Conservation (phyloP, 1,140 invertebrate genomes). For the Druon quercuslanigerum region DNA sequence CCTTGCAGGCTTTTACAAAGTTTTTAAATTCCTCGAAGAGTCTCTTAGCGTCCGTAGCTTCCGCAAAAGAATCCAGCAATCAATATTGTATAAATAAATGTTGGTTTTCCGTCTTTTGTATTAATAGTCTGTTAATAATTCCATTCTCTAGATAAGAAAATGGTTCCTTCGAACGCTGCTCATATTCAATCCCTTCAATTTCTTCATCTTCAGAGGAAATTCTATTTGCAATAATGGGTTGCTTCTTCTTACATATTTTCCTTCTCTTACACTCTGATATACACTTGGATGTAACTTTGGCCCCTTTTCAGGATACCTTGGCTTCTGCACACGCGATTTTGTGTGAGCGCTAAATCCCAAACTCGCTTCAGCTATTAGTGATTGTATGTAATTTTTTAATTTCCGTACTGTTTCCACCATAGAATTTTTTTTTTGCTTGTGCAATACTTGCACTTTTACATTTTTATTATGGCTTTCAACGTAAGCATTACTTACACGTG, state of each 20-base stretch:
- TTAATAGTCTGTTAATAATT: not conserved
- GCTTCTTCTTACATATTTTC: too few species aligned
- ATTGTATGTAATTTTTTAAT: not conserved
- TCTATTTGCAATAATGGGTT: too few species aligned
- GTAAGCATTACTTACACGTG: slow-evolving; percentile 46
- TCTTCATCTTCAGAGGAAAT: too few species aligned
- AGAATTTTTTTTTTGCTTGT: not conserved
- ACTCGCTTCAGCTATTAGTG: not conserved
- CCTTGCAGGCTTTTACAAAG: not conserved
- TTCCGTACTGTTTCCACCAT: slow-evolving; percentile 16
- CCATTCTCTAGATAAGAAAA: too few species aligned
- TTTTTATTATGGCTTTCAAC: slow-evolving; percentile 43
- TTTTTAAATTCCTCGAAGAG: not conserved
- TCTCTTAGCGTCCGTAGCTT: not conserved
- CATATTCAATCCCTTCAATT: too few species aligned
- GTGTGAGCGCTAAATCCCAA: not conserved
- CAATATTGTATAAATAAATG: not conserved
- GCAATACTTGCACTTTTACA: slow-evolving; percentile 33
- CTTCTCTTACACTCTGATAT: too few species aligned
- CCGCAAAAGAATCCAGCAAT: not conserved
- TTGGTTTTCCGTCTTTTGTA: not conserved
- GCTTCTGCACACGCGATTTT: not conserved
- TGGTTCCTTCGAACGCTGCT: too few species aligned
- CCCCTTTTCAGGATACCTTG: not conserved
- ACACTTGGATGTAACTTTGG: too few species aligned